phyloP scores from a whole-genome alignment of 2,113 vertebrate genomes.

The Naja naja region DNA sequence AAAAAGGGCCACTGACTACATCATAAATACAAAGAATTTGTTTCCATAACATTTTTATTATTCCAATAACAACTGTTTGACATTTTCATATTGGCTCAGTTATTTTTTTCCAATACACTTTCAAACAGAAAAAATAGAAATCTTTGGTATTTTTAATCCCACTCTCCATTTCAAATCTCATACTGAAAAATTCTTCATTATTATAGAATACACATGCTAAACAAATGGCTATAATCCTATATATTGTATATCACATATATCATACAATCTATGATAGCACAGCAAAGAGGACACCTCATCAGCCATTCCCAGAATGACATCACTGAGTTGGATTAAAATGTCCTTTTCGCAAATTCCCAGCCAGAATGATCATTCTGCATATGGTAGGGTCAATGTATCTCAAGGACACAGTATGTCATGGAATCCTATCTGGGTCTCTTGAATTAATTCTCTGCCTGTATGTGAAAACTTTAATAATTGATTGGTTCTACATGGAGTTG shows the following conservation, averaged over 20 bases:
- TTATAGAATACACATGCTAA: slow-evolving; percentile 27
- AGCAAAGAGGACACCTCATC: not conserved
- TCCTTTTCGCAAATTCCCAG: not conserved
- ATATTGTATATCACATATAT: not conserved
- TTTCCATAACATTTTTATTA: slow-evolving; percentile 57
- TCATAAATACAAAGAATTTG: slow-evolving; percentile 35
- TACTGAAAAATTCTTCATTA: slow-evolving; percentile 41
- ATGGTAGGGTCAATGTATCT: not conserved
- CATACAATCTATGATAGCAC: not conserved
- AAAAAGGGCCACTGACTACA: slow-evolving; percentile 21
- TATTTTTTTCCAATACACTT: slow-evolving; percentile 48
- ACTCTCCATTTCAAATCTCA: slow-evolving; percentile 42
- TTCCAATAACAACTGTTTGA: slow-evolving; percentile 61
- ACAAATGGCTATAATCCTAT: not conserved
- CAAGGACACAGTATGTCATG: not conserved
- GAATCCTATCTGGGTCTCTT: not conserved
- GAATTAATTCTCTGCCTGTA: not conserved
- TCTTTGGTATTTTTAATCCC: not conserved
- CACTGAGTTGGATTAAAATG: not conserved
- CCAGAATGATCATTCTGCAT: not conserved
- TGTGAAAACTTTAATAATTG: not conserved
- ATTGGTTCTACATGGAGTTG: not conserved
- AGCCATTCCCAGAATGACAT: not conserved
- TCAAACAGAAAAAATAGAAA: slow-evolving; percentile 39
- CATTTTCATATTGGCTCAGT: slow-evolving; percentile 56